Evolutionary conservation across 2,888 invertebrate species (phyloP).

Genomic region (Creontiades dilutus): DNA sequence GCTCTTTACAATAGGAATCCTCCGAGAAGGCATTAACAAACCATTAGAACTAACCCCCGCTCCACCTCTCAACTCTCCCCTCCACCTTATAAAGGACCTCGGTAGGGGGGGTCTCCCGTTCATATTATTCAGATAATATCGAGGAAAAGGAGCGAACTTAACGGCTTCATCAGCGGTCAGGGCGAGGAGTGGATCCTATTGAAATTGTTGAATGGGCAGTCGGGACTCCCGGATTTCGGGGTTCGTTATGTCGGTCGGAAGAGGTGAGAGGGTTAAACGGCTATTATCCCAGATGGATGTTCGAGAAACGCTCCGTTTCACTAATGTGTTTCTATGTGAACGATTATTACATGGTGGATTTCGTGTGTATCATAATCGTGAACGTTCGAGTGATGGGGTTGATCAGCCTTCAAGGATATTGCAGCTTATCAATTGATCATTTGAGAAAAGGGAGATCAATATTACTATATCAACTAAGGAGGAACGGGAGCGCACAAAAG

Average conservation of each 20-base stretch:
- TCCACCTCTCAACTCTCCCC: neutral
- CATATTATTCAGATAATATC: conserved; percentile 52
- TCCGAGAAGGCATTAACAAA: conserved; percentile 37
- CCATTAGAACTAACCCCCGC: conserved; percentile 47
- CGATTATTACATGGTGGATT: conserved; percentile 9
- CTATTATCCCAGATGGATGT: neutral
- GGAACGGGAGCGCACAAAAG: too few relatives aligned
- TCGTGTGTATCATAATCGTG: neutral
- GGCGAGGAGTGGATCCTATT: too few relatives aligned
- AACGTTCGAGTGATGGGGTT: too few relatives aligned
- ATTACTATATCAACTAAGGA: too few relatives aligned
- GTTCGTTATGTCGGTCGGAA: neutral
- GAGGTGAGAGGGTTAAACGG: neutral
- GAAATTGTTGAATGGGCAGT: neutral
- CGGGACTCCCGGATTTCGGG: neutral
- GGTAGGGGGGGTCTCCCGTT: neutral
- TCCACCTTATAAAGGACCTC: neutral
- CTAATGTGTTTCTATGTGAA: neutral
- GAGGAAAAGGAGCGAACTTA: neutral
- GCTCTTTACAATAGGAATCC: conserved; percentile 32
- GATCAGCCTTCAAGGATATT: too few relatives aligned
- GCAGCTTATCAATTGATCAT: too few relatives aligned
- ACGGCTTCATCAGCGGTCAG: conserved; percentile 34
- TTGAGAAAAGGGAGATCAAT: too few relatives aligned
- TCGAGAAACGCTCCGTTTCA: neutral